Conservation (phyloP, 1,140 invertebrate genomes). For the Oreohelix idahoensis region DNA sequence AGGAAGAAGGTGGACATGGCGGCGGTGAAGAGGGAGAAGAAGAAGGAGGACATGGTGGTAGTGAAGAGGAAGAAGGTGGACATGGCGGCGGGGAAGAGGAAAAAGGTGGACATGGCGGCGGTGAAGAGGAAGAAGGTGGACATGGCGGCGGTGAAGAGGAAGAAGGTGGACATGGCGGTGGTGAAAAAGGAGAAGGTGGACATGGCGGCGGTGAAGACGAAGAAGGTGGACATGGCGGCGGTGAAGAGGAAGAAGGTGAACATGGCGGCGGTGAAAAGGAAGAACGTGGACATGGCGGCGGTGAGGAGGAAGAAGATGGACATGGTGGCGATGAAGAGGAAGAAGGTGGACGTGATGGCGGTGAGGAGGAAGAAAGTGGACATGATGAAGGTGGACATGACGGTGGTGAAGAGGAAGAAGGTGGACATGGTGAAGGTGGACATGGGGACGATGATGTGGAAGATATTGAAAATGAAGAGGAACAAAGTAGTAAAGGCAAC, state of each 20-base stretch:
- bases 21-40: too few relatives aligned
- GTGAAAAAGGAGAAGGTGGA: neutral
- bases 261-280: neutral
- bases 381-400: neutral
- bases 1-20: too few relatives aligned
- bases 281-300: neutral
- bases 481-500: neutral
- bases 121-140: neutral
- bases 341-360: neutral
- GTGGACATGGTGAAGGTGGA: neutral
- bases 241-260: neutral
- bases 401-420: neutral
- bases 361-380: neutral
- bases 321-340: neutral
- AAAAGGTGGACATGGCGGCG: neutral
- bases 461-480: too few relatives aligned
- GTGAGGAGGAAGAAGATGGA: neutral
- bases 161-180: neutral
- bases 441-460: neutral
- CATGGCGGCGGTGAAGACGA: neutral
- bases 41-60: too few relatives aligned
- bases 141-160: neutral
- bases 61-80: too few relatives aligned
- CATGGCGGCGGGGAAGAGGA: neutral
- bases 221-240: neutral